Conservation (phyloP, 2,888 invertebrate species). For the Tholera decimalis region DNA sequence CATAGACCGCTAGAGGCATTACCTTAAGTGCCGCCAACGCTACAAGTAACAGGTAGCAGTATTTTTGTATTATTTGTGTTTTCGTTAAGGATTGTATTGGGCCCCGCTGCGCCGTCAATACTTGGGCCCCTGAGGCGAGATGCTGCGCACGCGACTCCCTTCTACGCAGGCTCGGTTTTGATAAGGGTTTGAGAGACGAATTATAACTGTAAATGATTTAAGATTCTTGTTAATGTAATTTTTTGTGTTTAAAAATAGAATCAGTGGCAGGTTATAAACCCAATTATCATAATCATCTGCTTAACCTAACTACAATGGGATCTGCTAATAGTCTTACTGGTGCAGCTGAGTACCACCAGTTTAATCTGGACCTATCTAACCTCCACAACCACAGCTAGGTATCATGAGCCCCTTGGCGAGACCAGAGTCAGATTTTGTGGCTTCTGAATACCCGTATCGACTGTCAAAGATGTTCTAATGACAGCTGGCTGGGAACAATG, state of each 20-base stretch:
- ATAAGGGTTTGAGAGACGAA: slow-evolving; percentile 51
- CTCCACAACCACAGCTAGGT: too few relatives aligned
- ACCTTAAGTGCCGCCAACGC: slow-evolving; percentile 60
- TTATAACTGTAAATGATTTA: slow-evolving; percentile 50
- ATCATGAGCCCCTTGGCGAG: too few relatives aligned
- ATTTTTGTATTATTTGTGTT: slow-evolving; percentile 65
- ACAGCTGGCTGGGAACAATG: too few relatives aligned
- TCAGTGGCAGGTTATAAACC: background rate
- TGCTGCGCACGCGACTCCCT: slow-evolving; percentile 64
- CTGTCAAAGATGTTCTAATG: too few relatives aligned
- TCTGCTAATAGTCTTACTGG: too few relatives aligned
- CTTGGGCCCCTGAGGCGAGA: slow-evolving; percentile 55
- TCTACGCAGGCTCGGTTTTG: slow-evolving; percentile 41
- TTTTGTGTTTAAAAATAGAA: background rate
- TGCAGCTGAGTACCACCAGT: too few relatives aligned
- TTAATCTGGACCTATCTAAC: too few relatives aligned
- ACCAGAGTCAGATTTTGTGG: too few relatives aligned
- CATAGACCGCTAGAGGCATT: slow-evolving; percentile 56
- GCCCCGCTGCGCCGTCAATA: slow-evolving; percentile 55
- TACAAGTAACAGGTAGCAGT: slow-evolving; percentile 64
- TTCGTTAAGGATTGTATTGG: slow-evolving; percentile 60
- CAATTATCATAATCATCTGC: too few relatives aligned
- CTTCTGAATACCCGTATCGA: too few relatives aligned
- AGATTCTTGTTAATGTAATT: slow-evolving; percentile 7
- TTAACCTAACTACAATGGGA: too few relatives aligned